phyloP scores from a whole-genome alignment of 2,113 vertebrate genomes.

The Gnathonemus longibarbis region DNA sequence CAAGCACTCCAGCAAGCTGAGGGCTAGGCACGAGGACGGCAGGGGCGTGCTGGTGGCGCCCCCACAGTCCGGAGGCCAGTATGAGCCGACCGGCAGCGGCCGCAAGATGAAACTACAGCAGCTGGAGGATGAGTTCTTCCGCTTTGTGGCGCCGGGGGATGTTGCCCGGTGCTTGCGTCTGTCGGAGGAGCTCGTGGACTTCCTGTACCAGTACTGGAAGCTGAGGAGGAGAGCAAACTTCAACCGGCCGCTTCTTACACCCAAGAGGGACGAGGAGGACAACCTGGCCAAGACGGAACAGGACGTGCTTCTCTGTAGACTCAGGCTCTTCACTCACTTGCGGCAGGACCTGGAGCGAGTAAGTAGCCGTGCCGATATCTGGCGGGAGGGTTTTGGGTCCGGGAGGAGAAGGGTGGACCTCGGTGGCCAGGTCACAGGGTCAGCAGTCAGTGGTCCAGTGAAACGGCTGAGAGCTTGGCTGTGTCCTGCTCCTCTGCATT shows the following conservation, averaged over 20 bases:
- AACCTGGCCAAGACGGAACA: conserved; percentile 88
- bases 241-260: conserved; percentile 89
- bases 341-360: conserved; percentile 96
- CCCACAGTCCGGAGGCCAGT: conserved; percentile 70
- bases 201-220: conserved; percentile 96
- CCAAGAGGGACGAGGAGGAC: conserved; percentile 92
- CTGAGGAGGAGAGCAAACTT: conserved; percentile 89
- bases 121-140: conserved; percentile 90
- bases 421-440: not conserved
- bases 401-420: not conserved
- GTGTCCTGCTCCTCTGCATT: not conserved
- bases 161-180: conserved; percentile 71
- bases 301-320: conserved; percentile 82
- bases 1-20: conserved; percentile 68
- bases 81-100: conserved; percentile 58
- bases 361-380: conserved; percentile 39
- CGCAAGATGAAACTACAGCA: conserved; percentile 90
- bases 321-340: conserved; percentile 94
- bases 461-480: not conserved
- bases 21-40: conserved; percentile 37
- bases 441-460: not conserved
- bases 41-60: conserved; percentile 46
- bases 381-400: not conserved
- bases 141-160: conserved; percentile 72
- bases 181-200: conserved; percentile 71